Conservation (phyloP, 2,797 vertebrate species). For the Syngnathus acus region DNA sequence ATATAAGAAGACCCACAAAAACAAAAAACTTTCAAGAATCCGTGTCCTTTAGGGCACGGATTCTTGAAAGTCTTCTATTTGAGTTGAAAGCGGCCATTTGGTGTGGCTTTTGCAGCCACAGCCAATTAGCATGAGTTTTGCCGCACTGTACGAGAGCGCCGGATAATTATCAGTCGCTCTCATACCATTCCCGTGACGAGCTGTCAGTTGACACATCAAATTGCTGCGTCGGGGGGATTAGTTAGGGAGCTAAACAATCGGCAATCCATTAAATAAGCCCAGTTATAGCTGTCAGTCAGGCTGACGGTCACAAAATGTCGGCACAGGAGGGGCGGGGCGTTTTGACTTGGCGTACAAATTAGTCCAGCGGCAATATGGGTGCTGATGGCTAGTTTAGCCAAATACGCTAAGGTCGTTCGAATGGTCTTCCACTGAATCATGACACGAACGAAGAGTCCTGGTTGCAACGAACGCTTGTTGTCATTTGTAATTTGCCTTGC, state of each 20-base stretch:
- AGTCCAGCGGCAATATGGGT: neutral
- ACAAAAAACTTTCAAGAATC: neutral
- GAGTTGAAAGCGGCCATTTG: neutral
- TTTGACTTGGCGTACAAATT: neutral
- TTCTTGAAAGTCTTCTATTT: neutral
- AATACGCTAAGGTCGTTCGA: neutral
- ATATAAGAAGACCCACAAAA: neutral
- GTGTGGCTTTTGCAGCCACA: neutral
- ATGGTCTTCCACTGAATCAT: neutral
- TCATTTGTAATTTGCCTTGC: neutral
- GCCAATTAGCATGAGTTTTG: neutral
- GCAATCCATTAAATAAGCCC: neutral
- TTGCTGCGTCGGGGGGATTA: neutral
- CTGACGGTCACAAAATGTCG: neutral
- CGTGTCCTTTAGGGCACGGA: too few species aligned
- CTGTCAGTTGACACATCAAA: neutral
- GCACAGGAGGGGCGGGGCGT: neutral
- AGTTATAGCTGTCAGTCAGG: neutral
- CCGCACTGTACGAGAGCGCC: neutral
- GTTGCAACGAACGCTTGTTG: neutral
- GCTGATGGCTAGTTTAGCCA: neutral
- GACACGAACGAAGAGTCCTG: neutral
- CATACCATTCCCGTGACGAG: neutral
- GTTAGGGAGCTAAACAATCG: neutral
- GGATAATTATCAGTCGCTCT: neutral